A percentile compares a stretch with the other conserved stretches of the same genome.
Evolutionary conservation across 2,888 invertebrate species (phyloP).

Genomic region (Pemphredon lugubris): DNA sequence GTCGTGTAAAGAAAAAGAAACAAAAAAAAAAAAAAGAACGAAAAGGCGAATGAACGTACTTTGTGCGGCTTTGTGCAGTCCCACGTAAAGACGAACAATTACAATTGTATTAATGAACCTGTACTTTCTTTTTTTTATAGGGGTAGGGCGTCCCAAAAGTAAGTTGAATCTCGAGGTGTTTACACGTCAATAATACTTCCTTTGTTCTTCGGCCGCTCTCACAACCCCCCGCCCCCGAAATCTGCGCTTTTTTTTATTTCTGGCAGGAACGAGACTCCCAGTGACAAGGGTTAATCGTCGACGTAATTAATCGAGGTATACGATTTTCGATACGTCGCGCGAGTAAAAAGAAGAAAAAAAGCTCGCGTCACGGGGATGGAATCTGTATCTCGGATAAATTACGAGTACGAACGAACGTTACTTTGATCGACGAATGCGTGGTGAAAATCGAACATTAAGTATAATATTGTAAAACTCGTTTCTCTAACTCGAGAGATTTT

Average conservation of each 20-base stretch:
- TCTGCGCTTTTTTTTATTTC: conserved; percentile 48
- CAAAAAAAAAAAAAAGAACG: conserved; percentile 8
- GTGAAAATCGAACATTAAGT: no score
- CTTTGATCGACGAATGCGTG: no score
- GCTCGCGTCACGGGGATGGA: no score
- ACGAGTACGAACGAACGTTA: no score
- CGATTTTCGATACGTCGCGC: no score
- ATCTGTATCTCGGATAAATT: no score
- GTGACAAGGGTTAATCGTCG: background rate
- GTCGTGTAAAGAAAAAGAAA: conserved; percentile 17
- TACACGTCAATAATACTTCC: conserved; percentile 78
- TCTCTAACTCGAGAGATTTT: no score
- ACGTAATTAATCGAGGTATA: background rate
- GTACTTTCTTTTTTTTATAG: conserved; percentile 80
- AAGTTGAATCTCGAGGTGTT: conserved; percentile 78
- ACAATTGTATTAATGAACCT: conserved; percentile 75
- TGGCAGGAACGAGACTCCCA: conserved; percentile 42
- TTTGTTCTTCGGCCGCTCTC: conserved; percentile 71
- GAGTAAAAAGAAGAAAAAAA: no score
- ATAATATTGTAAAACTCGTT: no score
- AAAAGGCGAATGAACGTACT: conserved; percentile 25
- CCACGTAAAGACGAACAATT: conserved; percentile 35
- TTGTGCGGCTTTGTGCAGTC: conserved; percentile 57
- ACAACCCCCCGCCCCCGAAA: conserved; percentile 51
- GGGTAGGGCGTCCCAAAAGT: conserved; percentile 82